Evolutionary conservation across 2,797 vertebrate genomes (phyloP).

Genomic region (Nyctibius grandis): DNA sequence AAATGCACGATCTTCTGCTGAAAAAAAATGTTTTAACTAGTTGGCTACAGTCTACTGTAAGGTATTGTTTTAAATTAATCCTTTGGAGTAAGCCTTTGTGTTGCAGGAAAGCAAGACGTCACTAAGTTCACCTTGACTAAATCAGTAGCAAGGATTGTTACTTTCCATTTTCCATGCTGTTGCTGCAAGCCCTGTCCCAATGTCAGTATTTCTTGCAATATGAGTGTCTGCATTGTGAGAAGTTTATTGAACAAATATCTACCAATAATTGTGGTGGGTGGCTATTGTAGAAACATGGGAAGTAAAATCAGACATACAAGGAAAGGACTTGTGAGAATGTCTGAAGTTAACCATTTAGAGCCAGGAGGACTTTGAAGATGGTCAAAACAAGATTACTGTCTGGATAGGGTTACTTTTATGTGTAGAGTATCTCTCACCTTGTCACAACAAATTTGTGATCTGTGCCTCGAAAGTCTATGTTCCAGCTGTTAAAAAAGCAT

Average conservation of each 20-base stretch:
- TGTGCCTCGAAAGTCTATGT: not conserved
- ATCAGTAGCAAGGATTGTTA: not conserved
- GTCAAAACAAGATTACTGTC: not conserved
- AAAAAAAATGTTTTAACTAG: not conserved
- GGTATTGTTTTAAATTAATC: not conserved
- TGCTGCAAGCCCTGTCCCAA: not conserved
- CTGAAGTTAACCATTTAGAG: not conserved
- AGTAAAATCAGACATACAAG: not conserved
- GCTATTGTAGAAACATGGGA: not conserved
- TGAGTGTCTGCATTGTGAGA: not conserved
- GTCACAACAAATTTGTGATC: not conserved
- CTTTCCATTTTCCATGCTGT: accelerated
- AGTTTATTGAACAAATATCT: not conserved
- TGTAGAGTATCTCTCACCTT: not conserved
- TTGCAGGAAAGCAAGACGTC: not conserved
- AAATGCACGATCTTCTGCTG: not conserved
- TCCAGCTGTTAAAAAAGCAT: not conserved
- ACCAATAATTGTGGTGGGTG: not conserved
- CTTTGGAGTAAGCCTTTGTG: not conserved
- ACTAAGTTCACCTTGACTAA: not conserved
- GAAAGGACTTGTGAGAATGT: not conserved
- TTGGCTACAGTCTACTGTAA: not conserved
- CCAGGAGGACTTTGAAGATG: not conserved
- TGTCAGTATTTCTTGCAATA: not conserved
- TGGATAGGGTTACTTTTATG: accelerated